Evolutionary conservation across 1,140 invertebrate genomes (phyloP).

Genomic region (Neodiprion lecontei): DNA sequence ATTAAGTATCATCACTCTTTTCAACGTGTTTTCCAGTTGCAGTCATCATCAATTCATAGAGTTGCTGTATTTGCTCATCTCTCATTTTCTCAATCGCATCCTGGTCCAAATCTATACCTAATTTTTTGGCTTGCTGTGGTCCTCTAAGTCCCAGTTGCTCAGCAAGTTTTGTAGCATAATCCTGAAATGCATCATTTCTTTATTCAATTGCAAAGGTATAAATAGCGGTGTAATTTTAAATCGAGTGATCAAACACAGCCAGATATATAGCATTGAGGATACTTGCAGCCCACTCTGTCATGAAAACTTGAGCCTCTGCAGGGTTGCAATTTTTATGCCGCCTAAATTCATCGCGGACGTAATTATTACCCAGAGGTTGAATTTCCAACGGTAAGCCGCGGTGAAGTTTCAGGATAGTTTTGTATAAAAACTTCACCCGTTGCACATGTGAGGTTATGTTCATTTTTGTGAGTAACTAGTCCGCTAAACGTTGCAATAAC

Average conservation of each 20-base stretch:
- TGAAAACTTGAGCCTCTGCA: slow-evolving; percentile 77
- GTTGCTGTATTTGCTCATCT: slow-evolving; percentile 81
- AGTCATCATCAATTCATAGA: slow-evolving; percentile 84
- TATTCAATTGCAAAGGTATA: slow-evolving; percentile 3
- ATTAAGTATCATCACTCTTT: slow-evolving; percentile 11
- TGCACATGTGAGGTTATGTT: slow-evolving; percentile 63
- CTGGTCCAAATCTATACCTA: slow-evolving; percentile 69
- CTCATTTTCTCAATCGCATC: slow-evolving; percentile 74
- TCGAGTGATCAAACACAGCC: not conserved
- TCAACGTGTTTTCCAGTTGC: slow-evolving; percentile 54
- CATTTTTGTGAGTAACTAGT: not conserved
- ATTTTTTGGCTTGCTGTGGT: slow-evolving; percentile 60
- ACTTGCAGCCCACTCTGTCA: slow-evolving; percentile 90
- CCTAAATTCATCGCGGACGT: slow-evolving; percentile 88
- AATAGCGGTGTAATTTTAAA: not conserved
- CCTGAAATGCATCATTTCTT: slow-evolving; percentile 60
- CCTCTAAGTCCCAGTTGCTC: slow-evolving; percentile 74
- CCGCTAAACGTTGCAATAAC: no score
- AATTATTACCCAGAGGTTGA: slow-evolving; percentile 79
- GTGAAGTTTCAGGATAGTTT: slow-evolving; percentile 86
- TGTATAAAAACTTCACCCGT: slow-evolving; percentile 81
- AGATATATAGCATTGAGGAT: slow-evolving; percentile 21
- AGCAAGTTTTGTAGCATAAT: slow-evolving; percentile 76
- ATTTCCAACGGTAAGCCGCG: slow-evolving; percentile 80
- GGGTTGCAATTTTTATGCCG: slow-evolving; percentile 81